Percentiles rank a stretch among this genome's conserved stretches.
Conservation (phyloP, 1,140 invertebrate species). For the Trichonephila clavipes region DNA sequence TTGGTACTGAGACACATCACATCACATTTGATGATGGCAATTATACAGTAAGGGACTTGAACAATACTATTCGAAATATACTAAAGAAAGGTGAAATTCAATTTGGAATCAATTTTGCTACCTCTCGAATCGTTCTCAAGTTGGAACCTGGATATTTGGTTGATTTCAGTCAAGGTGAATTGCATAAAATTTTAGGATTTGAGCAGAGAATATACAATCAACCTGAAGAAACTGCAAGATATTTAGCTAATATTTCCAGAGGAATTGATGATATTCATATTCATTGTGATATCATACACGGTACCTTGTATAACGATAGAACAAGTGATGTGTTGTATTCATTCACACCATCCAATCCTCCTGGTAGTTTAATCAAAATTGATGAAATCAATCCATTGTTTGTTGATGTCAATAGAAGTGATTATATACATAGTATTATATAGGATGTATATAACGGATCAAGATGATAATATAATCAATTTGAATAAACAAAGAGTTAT, state of each 20-base stretch:
- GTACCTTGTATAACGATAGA: background rate
- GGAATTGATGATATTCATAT: slow-evolving; percentile 24
- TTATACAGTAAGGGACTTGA: too few relatives aligned
- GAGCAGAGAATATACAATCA: background rate
- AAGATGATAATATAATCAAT: background rate
- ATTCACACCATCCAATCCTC: background rate
- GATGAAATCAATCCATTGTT: background rate
- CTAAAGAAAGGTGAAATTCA: background rate
- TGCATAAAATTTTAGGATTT: slow-evolving; percentile 2
- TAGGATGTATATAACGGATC: background rate
- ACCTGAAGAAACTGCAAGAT: background rate
- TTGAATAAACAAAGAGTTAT: background rate
- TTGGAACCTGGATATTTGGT: background rate
- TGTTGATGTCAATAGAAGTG: background rate
- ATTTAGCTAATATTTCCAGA: slow-evolving; percentile 11
- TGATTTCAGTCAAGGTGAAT: background rate
- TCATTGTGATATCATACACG: background rate
- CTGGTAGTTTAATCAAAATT: background rate
- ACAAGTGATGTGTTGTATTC: background rate
- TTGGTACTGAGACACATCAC: too few relatives aligned
- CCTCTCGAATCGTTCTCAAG: background rate
- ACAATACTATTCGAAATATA: too few relatives aligned
- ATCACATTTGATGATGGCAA: too few relatives aligned
- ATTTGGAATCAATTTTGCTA: background rate
- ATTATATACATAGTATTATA: background rate